Conservation (phyloP, 2,888 invertebrate genomes). For the Chrysina gloriosa region DNA sequence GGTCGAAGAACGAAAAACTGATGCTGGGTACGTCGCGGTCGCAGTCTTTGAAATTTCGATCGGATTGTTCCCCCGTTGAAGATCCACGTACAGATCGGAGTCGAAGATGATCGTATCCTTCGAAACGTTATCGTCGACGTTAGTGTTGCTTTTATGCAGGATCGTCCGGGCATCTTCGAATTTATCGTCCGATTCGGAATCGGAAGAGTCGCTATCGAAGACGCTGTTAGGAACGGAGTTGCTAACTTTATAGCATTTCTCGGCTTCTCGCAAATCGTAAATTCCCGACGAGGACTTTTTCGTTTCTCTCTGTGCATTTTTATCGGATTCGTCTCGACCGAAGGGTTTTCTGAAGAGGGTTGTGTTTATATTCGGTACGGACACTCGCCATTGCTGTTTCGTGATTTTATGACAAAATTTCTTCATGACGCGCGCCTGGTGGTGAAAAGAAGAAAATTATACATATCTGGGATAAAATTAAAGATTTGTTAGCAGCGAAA, state of each 20-base stretch:
- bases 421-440: conserved; percentile 58
- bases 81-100: conserved; percentile 44
- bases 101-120: conserved; percentile 47
- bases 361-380: conserved; percentile 60
- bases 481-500: neutral
- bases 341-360: conserved; percentile 55
- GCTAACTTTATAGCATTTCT: conserved; percentile 55
- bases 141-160: conserved; percentile 47
- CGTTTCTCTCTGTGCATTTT: conserved; percentile 45
- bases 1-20: conserved; percentile 62
- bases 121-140: conserved; percentile 10
- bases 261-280: conserved; percentile 62
- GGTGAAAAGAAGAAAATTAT: neutral
- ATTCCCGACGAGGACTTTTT: conserved; percentile 57
- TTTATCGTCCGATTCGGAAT: conserved; percentile 52
- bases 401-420: conserved; percentile 62
- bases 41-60: conserved; percentile 47
- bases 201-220: conserved; percentile 48
- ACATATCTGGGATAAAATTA: neutral
- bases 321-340: conserved; percentile 49
- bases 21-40: conserved; percentile 61
- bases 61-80: conserved; percentile 32
- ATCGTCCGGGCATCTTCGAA: conserved; percentile 56
- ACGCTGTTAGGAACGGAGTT: conserved; percentile 45
- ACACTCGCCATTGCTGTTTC: conserved; percentile 63